A percentile compares a stretch with the other conserved stretches of the same genome.
phyloP scores from a whole-genome alignment of 1,140 invertebrate species.

The Drosophila insularis region DNA sequence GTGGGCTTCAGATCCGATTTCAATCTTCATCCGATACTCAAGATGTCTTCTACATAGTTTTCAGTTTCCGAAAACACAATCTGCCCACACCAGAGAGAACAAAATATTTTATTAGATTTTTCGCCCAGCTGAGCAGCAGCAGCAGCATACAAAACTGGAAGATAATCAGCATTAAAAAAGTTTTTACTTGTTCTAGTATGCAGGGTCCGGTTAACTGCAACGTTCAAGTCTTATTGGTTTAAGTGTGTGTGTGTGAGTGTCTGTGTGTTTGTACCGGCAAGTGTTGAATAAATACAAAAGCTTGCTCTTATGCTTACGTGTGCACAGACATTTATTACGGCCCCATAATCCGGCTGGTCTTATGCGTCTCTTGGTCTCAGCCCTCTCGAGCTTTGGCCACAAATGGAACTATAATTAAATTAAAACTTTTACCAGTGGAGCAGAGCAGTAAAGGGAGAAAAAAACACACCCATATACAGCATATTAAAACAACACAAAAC shows the following conservation, averaged over 20 bases:
- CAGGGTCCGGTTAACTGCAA: constrained; percentile 42
- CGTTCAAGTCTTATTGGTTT: constrained; percentile 59
- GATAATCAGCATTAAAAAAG: constrained; percentile 73
- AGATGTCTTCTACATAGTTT: neutral
- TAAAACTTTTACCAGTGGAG: constrained; percentile 73
- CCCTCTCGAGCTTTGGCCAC: constrained; percentile 32
- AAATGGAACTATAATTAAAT: constrained; percentile 80
- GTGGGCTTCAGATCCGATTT: constrained; percentile 35
- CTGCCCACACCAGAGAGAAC: constrained; percentile 46
- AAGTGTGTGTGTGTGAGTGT: constrained; percentile 26
- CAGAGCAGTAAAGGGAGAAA: constrained; percentile 13
- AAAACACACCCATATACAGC: constrained; percentile 27
- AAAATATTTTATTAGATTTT: constrained; percentile 70
- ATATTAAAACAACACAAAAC: constrained; percentile 31
- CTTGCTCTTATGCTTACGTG: constrained; percentile 58
- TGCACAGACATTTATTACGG: constrained; percentile 70
- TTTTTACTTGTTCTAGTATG: constrained; percentile 29
- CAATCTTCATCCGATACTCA: constrained; percentile 50
- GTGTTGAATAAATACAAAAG: constrained; percentile 60
- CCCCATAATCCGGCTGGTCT: constrained; percentile 67
- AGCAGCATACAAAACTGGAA: constrained; percentile 22
- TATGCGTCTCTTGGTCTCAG: constrained; percentile 51
- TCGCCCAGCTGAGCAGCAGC: constrained; percentile 42
- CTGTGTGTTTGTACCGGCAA: constrained; percentile 17
- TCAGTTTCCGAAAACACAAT: constrained; percentile 50